Base-by-base conservation (phyloP, 1,140 invertebrate species). In the Maconellicoccus hirsutus region DNA sequence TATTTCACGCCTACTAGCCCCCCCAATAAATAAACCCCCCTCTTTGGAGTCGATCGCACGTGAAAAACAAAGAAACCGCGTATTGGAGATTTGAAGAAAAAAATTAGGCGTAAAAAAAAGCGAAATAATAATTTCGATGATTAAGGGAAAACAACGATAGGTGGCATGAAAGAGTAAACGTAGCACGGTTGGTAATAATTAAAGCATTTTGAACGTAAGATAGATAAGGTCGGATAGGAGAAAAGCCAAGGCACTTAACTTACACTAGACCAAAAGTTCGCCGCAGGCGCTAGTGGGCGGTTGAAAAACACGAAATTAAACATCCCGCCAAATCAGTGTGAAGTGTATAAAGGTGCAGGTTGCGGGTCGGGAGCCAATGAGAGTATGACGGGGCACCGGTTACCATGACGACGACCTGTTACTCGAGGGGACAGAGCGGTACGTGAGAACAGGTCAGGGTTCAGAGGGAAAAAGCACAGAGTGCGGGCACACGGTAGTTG, bases 361-460 rank as follows among this genome's bases (percentile, higher is more conserved):
- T 66, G 61, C 22, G 61, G 61, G 61, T 66, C 61, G 61, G 61
- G 61, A 66, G 61, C 61, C 61, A 66, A 66, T 66, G 61, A 66
- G 61, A 66, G 61, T 66, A 66, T 66, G 61, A 66, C 25, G 10
- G 61, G 61, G 61, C 61, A 66, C 61, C 21, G 25, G 61, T 66
- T 66, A 66, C 61, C 61, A 66, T 66, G 16, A 16, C 21, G 21
- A 66, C 61, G 61, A 66, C 61, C 21, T 66, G 61, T 66, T 66
- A 66, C 61, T 26, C 61, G 25, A 66, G 42, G 42, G 16, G 42
- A 19, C 42, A 52, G 42, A 52, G 12, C 12, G 42, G 42, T 52
- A 52, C 42, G n/a, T 10, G 33, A 38, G 70, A 42, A 42, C 70
- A 70, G 70, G 70, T 70, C 70, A 70, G 70, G 70, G 70, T 70